Base-by-base conservation (phyloP, 2,797 vertebrate species). In the Chrysocyon brachyurus region DNA sequence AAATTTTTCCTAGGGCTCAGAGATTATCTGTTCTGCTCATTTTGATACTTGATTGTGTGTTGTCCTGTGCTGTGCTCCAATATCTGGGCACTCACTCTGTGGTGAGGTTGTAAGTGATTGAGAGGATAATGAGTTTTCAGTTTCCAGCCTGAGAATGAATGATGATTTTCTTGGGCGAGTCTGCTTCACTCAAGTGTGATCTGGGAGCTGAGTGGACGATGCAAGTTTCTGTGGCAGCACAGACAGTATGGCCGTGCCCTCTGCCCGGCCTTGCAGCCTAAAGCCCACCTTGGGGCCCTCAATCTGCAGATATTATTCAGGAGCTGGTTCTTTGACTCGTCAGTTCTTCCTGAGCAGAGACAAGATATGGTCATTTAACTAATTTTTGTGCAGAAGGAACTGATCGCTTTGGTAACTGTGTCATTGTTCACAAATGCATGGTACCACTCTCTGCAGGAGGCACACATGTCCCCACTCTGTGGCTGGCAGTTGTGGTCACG, bases 161-260 rank as follows among this genome's bases (percentile, higher is more conserved):
- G 40, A 5, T 68, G 56, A n/a, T 14, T 28, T 56, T 12, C 54
- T 31, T 68, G 33, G 63, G 61, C 17, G 63, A 52, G 54, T 79
- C n/a, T 21, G 19, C 54, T 77, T 70, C 24, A 36, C 64, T 78
- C 57, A 10, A 10, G 10, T 52, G 16, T 8, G 31, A 91, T 21
- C 5, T 0, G 4, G 49, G 72, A 28, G 56, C 33, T 40, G 31
- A 33, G n/a, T 3, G 12, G 33, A 15, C 5, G 1, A 2, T 63
- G 83, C 16, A 8, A 4, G 40, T 83, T 40, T 81, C 12, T 2
- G 6, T n/a, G 14, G 15, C 46, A 28, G 26, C 4, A 2, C 19
- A 26, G 52, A n/a, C 14, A 33, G 5, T 1, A 5, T 21, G n/a
- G 22, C 14, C 0, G 0, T 28, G 17, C 12, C 49, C 54, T 52